These are phyloP conservation scores for Galerucella calmariensis DNA, from an alignment of 2,888 invertebrate species.

Conservation along the genomic window DNA sequence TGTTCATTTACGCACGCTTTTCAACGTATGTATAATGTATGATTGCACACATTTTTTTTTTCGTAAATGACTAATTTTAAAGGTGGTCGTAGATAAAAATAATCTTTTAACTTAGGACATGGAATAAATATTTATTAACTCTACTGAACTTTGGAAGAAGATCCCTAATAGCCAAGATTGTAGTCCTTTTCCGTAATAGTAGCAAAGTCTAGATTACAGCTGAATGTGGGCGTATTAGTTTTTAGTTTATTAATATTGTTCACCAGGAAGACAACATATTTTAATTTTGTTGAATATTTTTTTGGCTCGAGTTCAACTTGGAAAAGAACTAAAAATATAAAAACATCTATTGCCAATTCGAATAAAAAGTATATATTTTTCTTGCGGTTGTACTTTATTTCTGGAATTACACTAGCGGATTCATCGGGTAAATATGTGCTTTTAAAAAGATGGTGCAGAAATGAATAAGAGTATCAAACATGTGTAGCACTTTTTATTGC, in stretches of 20 bases:
- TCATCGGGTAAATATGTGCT: slow-evolving; percentile 2
- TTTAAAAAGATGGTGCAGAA: not conserved
- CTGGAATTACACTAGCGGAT: not conserved
- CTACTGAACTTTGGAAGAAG: too few relatives aligned
- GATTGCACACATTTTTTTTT: too few relatives aligned
- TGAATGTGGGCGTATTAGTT: not conserved
- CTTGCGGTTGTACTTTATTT: slow-evolving; percentile 30
- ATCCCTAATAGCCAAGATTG: too few relatives aligned
- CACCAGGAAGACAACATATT: slow-evolving; percentile 21
- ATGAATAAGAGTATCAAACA: not conserved
- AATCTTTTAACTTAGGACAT: too few relatives aligned
- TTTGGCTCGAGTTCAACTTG: slow-evolving; percentile 50
- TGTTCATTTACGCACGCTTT: too few relatives aligned
- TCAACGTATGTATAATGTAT: too few relatives aligned
- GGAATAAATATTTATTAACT: too few relatives aligned
- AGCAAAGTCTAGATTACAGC: too few relatives aligned
- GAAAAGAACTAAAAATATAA: slow-evolving; percentile 52
- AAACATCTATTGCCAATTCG: slow-evolving; percentile 44
- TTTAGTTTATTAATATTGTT: slow-evolving; percentile 15
- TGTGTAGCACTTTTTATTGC: not conserved
- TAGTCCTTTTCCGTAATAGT: too few relatives aligned
- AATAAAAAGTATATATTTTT: slow-evolving; percentile 35
- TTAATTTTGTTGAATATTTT: slow-evolving; percentile 40
- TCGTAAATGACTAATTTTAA: too few relatives aligned
- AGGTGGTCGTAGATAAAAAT: too few relatives aligned